Evolutionary conservation across 2,888 invertebrate genomes (phyloP).

Genomic region (Trachelus troglodyta): DNA sequence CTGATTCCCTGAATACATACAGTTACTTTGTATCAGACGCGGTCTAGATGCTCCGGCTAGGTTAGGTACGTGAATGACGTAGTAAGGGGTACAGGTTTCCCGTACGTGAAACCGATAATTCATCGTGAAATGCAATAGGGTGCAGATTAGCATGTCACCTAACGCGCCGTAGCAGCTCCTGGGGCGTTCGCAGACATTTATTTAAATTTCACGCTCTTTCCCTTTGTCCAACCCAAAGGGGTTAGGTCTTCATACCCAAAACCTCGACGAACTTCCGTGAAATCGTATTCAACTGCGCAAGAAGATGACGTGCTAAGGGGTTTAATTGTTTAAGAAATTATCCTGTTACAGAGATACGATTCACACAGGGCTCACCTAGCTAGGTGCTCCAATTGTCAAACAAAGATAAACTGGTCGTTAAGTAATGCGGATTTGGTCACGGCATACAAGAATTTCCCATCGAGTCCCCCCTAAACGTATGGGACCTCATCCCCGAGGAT

Average conservation of each 20-base stretch:
- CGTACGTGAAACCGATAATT: conserved; percentile 39
- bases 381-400: neutral
- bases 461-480: neutral
- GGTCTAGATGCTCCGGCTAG: neutral
- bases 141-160: conserved; percentile 61
- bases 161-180: conserved; percentile 52
- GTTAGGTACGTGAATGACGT: neutral
- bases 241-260: neutral
- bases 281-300: conserved; percentile 41
- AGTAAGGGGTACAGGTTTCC: conserved; percentile 18
- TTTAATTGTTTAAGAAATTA: neutral
- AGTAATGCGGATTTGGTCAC: neutral
- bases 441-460: neutral
- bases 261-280: conserved; percentile 47
- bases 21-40: neutral
- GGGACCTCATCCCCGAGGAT: neutral
- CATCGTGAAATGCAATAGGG: conserved; percentile 35
- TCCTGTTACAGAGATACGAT: neutral
- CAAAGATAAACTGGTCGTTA: neutral
- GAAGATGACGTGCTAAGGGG: neutral
- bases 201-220: conserved; percentile 63
- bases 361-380: neutral
- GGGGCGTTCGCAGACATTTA: conserved; percentile 54
- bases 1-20: neutral
- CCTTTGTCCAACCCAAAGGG: conserved; percentile 40